phyloP scores from a whole-genome alignment of 2,113 vertebrate genomes.

The Antechinus flavipes region DNA sequence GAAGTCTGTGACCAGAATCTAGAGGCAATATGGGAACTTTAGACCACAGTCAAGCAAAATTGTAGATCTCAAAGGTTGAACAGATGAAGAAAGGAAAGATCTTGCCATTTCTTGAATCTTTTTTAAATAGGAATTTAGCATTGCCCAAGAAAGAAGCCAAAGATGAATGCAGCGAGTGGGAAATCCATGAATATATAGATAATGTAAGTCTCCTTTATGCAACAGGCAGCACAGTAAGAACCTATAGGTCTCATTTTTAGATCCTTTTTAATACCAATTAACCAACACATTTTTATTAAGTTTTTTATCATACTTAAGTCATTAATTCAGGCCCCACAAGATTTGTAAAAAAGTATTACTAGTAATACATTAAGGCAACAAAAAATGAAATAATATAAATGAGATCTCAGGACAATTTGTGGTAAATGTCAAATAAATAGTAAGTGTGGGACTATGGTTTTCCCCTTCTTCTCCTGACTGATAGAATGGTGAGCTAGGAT shows the following conservation, averaged over 20 bases:
- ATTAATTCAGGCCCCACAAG: background rate
- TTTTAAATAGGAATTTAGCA: background rate
- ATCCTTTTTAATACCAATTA: background rate
- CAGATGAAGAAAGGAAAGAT: background rate
- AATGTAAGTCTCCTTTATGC: background rate
- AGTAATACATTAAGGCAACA: background rate
- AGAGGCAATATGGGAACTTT: background rate
- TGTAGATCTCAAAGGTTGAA: background rate
- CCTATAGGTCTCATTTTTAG: background rate
- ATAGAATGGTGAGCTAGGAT: background rate
- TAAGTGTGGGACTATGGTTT: background rate
- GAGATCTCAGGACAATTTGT: background rate
- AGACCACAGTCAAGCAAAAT: background rate
- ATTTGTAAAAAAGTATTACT: background rate
- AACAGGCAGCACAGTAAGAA: background rate
- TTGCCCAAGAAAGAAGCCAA: background rate
- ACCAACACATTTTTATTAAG: background rate
- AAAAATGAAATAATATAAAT: background rate
- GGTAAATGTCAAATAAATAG: background rate
- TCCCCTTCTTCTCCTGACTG: background rate
- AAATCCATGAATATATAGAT: background rate
- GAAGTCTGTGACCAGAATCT: background rate
- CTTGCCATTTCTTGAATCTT: background rate
- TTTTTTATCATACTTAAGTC: background rate
- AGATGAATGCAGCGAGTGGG: background rate